Conservation (phyloP, 2,888 invertebrate species). For the Latrodectus elegans region DNA sequence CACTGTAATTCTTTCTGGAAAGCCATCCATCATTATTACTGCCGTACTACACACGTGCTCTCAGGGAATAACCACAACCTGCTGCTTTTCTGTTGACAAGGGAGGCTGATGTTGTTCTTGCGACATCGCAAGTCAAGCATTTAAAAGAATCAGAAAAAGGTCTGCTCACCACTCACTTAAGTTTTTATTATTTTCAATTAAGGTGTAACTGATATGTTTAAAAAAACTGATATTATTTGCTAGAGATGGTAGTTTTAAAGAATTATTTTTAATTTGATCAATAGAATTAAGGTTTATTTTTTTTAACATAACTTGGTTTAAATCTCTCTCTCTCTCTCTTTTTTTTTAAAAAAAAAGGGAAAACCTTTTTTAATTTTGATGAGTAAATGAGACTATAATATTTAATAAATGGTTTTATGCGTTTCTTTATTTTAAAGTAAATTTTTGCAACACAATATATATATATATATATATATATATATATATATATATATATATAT, state of each 20-base stretch:
- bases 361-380: too few relatives aligned
- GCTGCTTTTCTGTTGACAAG: background rate
- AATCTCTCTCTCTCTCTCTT: too few relatives aligned
- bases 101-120: background rate
- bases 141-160: background rate
- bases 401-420: too few relatives aligned
- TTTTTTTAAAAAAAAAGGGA: too few relatives aligned
- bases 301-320: background rate
- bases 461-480: too few relatives aligned
- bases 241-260: background rate
- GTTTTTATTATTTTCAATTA: background rate
- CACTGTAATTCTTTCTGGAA: constrained; percentile 2
- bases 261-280: background rate
- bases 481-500: too few relatives aligned
- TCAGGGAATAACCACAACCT: background rate
- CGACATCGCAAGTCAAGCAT: background rate
- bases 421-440: too few relatives aligned
- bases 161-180: background rate
- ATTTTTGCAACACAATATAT: too few relatives aligned
- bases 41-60: constrained; percentile 6
- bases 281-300: background rate
- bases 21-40: constrained; percentile 47
- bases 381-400: too few relatives aligned
- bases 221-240: background rate
- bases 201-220: background rate